Percentiles rank a stretch among this genome's conserved stretches.
Conservation (phyloP, 1,140 invertebrate genomes). For the Notospermus geniculatus region DNA sequence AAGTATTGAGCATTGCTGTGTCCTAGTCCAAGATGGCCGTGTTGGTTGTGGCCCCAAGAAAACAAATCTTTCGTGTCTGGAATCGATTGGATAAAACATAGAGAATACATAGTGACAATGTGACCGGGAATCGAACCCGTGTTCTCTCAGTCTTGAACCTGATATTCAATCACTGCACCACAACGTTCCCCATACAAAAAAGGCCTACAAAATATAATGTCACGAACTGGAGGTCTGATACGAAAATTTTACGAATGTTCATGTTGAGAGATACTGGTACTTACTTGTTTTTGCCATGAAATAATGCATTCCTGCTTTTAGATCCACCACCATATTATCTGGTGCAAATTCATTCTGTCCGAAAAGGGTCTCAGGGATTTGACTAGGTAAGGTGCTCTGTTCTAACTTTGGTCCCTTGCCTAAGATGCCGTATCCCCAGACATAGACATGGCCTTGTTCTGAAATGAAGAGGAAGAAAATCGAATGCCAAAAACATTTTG, state of each 20-base stretch:
- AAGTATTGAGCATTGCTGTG: conserved; percentile 79
- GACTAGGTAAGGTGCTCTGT: conserved; percentile 64
- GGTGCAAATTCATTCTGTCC: conserved; percentile 78
- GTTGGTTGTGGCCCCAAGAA: conserved; percentile 85
- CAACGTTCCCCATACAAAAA: no score
- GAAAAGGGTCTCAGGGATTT: conserved; percentile 77
- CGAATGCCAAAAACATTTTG: no score
- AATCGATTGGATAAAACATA: not conserved
- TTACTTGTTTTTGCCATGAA: conserved; percentile 71
- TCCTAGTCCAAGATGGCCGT: conserved; percentile 79
- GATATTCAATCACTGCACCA: no score
- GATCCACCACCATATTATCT: conserved; percentile 61
- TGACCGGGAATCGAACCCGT: no score
- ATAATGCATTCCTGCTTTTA: conserved; percentile 70
- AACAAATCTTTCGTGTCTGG: conserved; percentile 71
- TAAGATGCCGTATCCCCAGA: conserved; percentile 91
- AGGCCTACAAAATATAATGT: no score
- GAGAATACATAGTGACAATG: no score
- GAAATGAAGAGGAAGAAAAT: conserved; percentile 29
- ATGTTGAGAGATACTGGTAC: conserved; percentile 18
- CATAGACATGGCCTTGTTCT: conserved; percentile 80
- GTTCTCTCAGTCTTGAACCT: no score
- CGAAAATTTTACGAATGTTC: no score
- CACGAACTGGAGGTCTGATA: no score
- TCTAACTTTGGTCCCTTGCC: conserved; percentile 80